Conservation (phyloP, 2,888 invertebrate genomes). For the Trichopoda pennipes region DNA sequence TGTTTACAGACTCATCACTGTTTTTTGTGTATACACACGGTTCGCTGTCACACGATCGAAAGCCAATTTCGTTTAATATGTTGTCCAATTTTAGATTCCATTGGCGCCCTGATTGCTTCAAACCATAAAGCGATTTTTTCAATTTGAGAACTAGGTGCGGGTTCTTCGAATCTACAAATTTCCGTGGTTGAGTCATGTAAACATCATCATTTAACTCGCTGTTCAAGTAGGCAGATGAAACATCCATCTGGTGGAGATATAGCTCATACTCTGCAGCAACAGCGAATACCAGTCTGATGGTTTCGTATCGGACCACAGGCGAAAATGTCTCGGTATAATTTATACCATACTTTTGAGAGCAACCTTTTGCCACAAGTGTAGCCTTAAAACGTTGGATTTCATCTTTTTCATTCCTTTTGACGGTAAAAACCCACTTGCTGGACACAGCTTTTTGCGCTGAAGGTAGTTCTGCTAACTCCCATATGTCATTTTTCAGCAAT, state of each 20-base stretch:
- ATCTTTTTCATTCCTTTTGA: slow-evolving; percentile 25
- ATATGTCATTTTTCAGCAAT: not conserved
- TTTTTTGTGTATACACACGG: slow-evolving; percentile 39
- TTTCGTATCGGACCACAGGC: no score
- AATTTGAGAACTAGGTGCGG: no score
- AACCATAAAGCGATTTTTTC: no score
- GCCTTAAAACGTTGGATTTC: slow-evolving; percentile 45
- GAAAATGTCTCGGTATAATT: no score
- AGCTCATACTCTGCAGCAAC: slow-evolving; percentile 21
- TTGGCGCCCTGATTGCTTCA: no score
- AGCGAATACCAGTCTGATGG: slow-evolving; percentile 50
- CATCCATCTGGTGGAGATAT: slow-evolving; percentile 50
- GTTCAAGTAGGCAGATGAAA: no score
- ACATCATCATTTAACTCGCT: not conserved
- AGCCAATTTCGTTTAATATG: not conserved
- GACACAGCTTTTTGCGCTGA: no score
- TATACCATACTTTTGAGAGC: no score
- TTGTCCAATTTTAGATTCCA: no score
- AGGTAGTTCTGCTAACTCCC: no score
- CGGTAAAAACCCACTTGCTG: slow-evolving; percentile 39
- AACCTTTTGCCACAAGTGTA: no score
- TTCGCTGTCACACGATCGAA: no score
- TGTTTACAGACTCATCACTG: slow-evolving; percentile 12
- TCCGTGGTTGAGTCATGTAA: not conserved
- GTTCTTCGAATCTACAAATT: not conserved